Evolutionary conservation across 2,888 invertebrate species (phyloP).

Genomic region (Stegana nigrithorax): DNA sequence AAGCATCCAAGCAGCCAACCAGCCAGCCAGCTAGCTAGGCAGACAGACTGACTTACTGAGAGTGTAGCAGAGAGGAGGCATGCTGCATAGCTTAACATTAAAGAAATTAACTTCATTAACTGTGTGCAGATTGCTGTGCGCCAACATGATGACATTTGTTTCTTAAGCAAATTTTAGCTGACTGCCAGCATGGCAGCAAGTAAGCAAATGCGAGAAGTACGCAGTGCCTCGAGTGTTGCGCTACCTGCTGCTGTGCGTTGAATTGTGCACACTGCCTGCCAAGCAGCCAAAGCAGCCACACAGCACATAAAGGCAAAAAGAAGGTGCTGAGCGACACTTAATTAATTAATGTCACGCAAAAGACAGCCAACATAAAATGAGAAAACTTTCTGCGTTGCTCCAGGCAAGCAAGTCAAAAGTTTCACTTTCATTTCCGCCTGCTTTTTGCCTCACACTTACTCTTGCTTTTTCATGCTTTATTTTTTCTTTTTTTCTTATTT

Average conservation of each 20-base stretch:
- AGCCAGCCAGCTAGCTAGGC: background rate
- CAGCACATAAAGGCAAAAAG: background rate
- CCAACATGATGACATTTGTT: too few relatives aligned
- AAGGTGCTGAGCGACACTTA: slow-evolving; percentile 41
- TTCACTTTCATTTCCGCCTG: background rate
- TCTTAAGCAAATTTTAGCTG: too few relatives aligned
- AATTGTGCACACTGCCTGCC: too few relatives aligned
- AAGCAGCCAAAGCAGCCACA: background rate
- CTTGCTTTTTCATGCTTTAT: too few relatives aligned
- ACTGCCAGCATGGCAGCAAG: too few relatives aligned
- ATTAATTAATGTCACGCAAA: slow-evolving; percentile 51
- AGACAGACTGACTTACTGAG: slow-evolving; percentile 30
- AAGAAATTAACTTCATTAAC: slow-evolving; percentile 3
- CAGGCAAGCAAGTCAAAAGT: too few relatives aligned
- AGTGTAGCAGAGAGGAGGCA: too few relatives aligned
- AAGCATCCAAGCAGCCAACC: slow-evolving; percentile 26
- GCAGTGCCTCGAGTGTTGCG: too few relatives aligned
- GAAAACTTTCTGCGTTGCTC: slow-evolving; percentile 57
- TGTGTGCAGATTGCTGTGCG: background rate
- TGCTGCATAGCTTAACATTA: background rate
- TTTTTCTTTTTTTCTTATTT: too few relatives aligned
- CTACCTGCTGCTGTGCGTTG: too few relatives aligned
- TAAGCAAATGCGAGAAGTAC: too few relatives aligned
- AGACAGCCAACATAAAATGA: slow-evolving; percentile 42
- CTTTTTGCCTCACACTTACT: too few relatives aligned